phyloP scores from a whole-genome alignment of 2,888 invertebrate species.

The Liopterus haemorrhoidalis region DNA sequence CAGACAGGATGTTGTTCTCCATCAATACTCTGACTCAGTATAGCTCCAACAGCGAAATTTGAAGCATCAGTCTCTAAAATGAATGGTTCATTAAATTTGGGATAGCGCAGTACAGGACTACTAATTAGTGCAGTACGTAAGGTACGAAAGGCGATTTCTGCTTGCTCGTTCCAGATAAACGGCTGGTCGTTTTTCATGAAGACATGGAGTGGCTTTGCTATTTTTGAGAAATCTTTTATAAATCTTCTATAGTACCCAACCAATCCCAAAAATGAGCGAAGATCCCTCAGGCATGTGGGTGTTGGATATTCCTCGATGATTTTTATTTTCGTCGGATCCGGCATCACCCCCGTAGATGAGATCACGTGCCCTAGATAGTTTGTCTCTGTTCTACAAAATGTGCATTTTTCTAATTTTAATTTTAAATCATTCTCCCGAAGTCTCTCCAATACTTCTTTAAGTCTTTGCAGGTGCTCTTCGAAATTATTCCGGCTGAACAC shows the following conservation, averaged over 20 bases:
- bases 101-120: conserved; percentile 3
- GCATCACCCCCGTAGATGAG: conserved; percentile 22
- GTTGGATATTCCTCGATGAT: conserved; percentile 22
- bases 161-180: neutral
- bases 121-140: neutral
- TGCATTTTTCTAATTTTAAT: conserved; percentile 27
- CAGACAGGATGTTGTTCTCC: conserved; percentile 22
- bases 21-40: conserved; percentile 4
- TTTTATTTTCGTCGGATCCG: conserved; percentile 23
- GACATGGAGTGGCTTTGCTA: conserved; percentile 23
- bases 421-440: conserved; percentile 19
- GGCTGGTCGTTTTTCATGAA: conserved; percentile 8
- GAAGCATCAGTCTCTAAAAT: conserved; percentile 13
- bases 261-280: conserved; percentile 29
- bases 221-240: conserved; percentile 26
- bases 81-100: conserved; percentile 11
- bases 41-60: conserved; percentile 6
- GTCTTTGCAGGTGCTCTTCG: conserved; percentile 10
- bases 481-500: conserved; percentile 15
- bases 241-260: conserved; percentile 29
- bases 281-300: conserved; percentile 25
- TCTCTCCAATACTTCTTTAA: conserved; percentile 12
- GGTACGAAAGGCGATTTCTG: conserved; percentile 6
- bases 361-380: conserved; percentile 27
- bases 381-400: conserved; percentile 18